Conservation (phyloP, 2,113 vertebrate species). For the Salvelinus sp. region DNA sequence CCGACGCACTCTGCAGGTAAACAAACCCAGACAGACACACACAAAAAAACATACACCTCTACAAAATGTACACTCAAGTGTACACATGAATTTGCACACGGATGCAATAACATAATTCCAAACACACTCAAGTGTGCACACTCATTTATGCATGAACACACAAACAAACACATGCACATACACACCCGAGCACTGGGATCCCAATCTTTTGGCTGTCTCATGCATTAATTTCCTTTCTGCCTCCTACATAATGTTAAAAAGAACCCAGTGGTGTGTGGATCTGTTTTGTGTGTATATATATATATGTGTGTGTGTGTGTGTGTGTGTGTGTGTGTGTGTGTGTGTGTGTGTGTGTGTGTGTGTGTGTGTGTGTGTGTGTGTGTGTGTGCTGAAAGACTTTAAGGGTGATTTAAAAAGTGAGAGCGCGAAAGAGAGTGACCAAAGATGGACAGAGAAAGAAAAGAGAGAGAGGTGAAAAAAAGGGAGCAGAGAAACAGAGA, state of each 20-base stretch:
- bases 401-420: neutral
- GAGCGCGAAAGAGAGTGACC: neutral
- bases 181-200: neutral
- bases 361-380: too few species aligned
- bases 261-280: too few species aligned
- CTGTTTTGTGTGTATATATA: neutral
- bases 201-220: neutral
- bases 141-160: slow-evolving; percentile 8
- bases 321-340: too few species aligned
- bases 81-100: slow-evolving; percentile 3
- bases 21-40: neutral
- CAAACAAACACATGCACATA: neutral
- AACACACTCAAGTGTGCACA: slow-evolving; percentile 4
- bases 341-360: too few species aligned
- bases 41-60: neutral
- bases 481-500: slow-evolving; percentile 1
- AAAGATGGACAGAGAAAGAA: neutral
- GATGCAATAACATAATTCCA: slow-evolving; percentile 19
- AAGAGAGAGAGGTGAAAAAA: neutral
- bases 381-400: neutral
- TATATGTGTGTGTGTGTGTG: too few species aligned
- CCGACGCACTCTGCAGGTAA: slow-evolving; percentile 88
- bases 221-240: neutral
- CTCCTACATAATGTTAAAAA: neutral
- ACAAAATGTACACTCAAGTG: neutral